Evolutionary conservation across 2,888 invertebrate species (phyloP).

Genomic region (Callinectes sapidus): DNA sequence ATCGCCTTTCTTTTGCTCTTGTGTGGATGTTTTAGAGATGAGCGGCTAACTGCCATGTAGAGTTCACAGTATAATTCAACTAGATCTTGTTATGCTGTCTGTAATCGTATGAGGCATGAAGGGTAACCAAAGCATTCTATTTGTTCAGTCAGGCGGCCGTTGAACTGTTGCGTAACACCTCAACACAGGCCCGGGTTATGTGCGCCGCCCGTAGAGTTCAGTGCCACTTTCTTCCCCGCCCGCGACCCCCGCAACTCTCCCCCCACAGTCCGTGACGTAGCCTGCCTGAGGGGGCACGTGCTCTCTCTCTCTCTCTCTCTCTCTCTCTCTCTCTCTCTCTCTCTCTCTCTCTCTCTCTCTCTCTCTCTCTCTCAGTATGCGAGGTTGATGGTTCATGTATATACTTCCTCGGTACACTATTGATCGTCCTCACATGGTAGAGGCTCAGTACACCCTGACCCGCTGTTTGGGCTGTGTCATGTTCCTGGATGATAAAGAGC

Average conservation of each 20-base stretch:
- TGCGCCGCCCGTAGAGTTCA: slow-evolving; percentile 43
- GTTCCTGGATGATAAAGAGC: background rate
- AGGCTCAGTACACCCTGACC: background rate
- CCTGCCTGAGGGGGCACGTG: slow-evolving; percentile 30
- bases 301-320: slow-evolving; percentile 36
- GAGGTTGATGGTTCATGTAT: background rate
- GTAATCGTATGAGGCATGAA: background rate
- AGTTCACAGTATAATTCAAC: background rate
- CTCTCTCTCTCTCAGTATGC: slow-evolving; percentile 1
- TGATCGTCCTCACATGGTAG: background rate
- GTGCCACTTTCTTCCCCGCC: slow-evolving; percentile 24
- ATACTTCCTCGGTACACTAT: background rate
- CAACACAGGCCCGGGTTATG: background rate
- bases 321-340: slow-evolving; percentile 39
- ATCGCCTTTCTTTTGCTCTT: background rate
- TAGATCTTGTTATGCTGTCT: background rate
- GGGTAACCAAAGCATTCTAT: background rate
- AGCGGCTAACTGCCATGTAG: background rate
- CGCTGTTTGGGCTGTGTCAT: background rate
- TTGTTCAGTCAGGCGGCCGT: background rate
- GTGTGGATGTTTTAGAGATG: background rate
- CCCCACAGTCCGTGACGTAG: slow-evolving; percentile 14
- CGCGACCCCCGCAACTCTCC: background rate
- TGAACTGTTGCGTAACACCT: background rate
- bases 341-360: slow-evolving; percentile 43